Percentiles rank a stretch among this genome's conserved stretches.
Conservation (phyloP, 2,797 vertebrate species). For the Gobionotothen gibberifrons region DNA sequence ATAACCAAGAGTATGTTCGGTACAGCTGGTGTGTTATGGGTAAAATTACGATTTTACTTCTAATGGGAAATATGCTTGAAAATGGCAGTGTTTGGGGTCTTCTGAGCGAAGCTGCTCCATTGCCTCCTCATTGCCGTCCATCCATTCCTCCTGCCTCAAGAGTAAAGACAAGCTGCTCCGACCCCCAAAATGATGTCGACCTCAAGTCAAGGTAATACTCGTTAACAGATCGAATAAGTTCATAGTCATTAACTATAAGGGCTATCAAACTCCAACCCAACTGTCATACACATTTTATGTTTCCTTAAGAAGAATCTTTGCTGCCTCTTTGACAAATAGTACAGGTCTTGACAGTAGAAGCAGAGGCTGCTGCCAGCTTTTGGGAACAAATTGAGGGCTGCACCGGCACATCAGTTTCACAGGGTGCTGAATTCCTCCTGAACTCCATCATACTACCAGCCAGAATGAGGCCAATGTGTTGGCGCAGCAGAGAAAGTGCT, state of each 20-base stretch:
- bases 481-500: slow-evolving; percentile 25
- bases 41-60: neutral
- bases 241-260: slow-evolving; percentile 18
- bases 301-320: slow-evolving; percentile 15
- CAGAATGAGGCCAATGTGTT: slow-evolving; percentile 50
- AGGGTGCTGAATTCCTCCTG: slow-evolving; percentile 26
- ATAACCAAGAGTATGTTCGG: neutral
- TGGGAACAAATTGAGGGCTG: slow-evolving; percentile 16
- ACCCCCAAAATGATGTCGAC: slow-evolving; percentile 15
- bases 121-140: neutral
- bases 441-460: slow-evolving; percentile 45
- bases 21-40: slow-evolving; percentile 11
- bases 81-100: slow-evolving; percentile 38
- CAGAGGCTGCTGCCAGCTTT: slow-evolving; percentile 30
- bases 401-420: slow-evolving; percentile 38
- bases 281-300: slow-evolving; percentile 17
- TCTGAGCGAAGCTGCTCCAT: slow-evolving; percentile 3
- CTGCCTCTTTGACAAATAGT: slow-evolving; percentile 14
- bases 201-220: slow-evolving; percentile 32
- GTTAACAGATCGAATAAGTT: slow-evolving; percentile 22
- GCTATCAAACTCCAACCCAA: neutral
- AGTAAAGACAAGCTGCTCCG: slow-evolving; percentile 17
- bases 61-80: slow-evolving; percentile 23
- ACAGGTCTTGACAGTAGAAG: neutral
- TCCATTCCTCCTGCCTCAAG: slow-evolving; percentile 13